Conservation (phyloP, 35 echinoderm and acorn worm species). For the Holothuria glaberrima region DNA sequence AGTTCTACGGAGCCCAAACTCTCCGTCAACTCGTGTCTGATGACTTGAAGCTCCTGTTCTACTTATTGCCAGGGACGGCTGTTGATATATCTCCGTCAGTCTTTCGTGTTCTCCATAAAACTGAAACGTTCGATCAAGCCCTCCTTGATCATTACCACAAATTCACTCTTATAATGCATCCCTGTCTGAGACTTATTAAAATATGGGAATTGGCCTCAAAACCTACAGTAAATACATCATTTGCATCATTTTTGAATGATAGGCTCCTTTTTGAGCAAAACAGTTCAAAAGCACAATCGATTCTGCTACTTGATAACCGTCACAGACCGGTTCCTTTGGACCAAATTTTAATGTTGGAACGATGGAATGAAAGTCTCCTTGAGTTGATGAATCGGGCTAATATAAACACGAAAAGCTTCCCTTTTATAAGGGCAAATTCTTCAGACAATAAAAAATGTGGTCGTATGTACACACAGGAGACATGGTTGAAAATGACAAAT, state of each 20-base stretch:
- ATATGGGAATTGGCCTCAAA: not conserved
- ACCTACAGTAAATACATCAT: not conserved
- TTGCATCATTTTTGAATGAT: not conserved
- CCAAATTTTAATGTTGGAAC: conserved; percentile 8
- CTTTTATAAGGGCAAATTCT: not conserved
- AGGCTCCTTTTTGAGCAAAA: not conserved
- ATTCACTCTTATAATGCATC: not conserved
- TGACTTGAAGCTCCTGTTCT: not conserved
- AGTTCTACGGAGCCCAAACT: no score
- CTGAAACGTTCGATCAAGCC: not conserved
- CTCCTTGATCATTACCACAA: not conserved
- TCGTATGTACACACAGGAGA: not conserved
- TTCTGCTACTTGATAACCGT: not conserved
- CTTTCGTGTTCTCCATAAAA: not conserved
- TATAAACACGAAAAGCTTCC: not conserved
- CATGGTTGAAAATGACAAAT: conserved; percentile 9
- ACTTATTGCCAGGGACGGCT: not conserved
- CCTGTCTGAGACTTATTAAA: conserved; percentile 3
- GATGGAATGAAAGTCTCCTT: conserved; percentile 21
- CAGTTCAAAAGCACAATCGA: not conserved
- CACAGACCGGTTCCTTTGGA: not conserved
- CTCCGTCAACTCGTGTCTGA: not conserved
- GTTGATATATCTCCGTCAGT: not conserved
- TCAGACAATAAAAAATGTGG: not conserved
- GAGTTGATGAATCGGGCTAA: not conserved